Base-by-base conservation (phyloP, 1,140 invertebrate genomes). In the Homarus americanus region DNA sequence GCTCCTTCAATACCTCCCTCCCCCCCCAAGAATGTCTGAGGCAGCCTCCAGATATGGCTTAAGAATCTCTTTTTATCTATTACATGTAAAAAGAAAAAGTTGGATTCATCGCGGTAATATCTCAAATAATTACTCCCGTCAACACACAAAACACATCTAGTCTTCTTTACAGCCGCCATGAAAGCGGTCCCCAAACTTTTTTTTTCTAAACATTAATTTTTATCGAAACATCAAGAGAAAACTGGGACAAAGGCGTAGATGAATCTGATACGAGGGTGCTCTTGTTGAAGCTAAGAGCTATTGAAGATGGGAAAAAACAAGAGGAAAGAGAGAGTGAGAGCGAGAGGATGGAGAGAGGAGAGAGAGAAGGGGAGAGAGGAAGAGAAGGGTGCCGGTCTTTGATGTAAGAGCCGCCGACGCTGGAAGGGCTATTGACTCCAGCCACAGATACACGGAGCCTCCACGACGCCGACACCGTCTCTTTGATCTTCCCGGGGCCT, bases 211-310 rank as follows among this genome's bases (percentile, higher is more conserved):
- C 32, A 78, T 78, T 78, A 78, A 78, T 78, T 78, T 78, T 41
- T 41, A n/a, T n/a, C 75, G 75, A 78, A 78, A 78, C 78, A 80
- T 80, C 78, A 80, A 80, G 78, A 80, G 78, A 80, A 80, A 80
- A n/a, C 78, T n/a, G n/a, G n/a, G 41, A 80, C 78, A 80, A 80
- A 80, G 41, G 78, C 10, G 41, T 80, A 80, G 78, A 80, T 80
- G 78, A 80, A 80, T 80, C 78, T 80, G 78, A 80, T 80, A 80
- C 78, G 53, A 80, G 78, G 53, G 78, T 12, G 41, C 41, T 80
- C 78, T 28, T 80, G 78, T 80, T 53, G 15, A 41, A 80, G 78
- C 12, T 49, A 80, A 80, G 78, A 80, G 78, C 78, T 53, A 80
- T 80, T 80, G 78, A 80, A 53, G 78, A 80, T 63, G 53, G 53